Percentiles rank a stretch among this genome's conserved stretches.
Conservation (phyloP, 1,140 invertebrate genomes). For the Ceratina australensis region DNA sequence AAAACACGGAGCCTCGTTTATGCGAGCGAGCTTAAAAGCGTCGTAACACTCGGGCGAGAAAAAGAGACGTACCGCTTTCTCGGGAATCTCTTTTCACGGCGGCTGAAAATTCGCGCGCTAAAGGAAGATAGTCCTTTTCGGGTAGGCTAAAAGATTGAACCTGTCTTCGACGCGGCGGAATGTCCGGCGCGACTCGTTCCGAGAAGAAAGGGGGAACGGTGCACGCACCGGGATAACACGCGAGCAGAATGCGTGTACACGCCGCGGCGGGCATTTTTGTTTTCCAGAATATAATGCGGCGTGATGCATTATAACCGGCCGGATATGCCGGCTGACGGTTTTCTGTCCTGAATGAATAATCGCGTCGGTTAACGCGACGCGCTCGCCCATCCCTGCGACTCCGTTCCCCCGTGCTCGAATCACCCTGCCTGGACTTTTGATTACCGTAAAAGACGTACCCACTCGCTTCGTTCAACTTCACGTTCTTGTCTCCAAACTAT, state of each 20-base stretch:
- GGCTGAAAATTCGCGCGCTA: neutral
- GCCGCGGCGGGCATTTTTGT: conserved; percentile 51
- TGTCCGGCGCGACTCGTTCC: conserved; percentile 5
- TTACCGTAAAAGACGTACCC: neutral
- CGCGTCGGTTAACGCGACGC: conserved; percentile 39
- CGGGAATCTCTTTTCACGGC: neutral
- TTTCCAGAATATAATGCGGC: conserved; percentile 50
- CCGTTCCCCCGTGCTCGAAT: neutral
- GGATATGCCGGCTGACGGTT: conserved; percentile 57
- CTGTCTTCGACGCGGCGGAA: neutral
- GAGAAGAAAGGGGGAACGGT: conserved; percentile 15
- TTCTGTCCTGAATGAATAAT: conserved; percentile 65
- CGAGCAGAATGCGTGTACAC: conserved; percentile 48
- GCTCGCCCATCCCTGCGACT: neutral
- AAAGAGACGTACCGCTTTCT: neutral
- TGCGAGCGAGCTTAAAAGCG: neutral
- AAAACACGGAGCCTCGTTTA: neutral
- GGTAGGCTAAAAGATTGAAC: conserved; percentile 21
- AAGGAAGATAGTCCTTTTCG: neutral
- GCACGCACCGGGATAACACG: conserved; percentile 44
- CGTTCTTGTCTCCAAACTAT: neutral
- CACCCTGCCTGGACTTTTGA: neutral
- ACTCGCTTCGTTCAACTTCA: neutral
- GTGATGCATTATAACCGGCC: conserved; percentile 62
- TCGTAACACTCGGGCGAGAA: neutral